Base-by-base conservation (phyloP, 2,113 vertebrate species). In the Mobula hypostoma region DNA sequence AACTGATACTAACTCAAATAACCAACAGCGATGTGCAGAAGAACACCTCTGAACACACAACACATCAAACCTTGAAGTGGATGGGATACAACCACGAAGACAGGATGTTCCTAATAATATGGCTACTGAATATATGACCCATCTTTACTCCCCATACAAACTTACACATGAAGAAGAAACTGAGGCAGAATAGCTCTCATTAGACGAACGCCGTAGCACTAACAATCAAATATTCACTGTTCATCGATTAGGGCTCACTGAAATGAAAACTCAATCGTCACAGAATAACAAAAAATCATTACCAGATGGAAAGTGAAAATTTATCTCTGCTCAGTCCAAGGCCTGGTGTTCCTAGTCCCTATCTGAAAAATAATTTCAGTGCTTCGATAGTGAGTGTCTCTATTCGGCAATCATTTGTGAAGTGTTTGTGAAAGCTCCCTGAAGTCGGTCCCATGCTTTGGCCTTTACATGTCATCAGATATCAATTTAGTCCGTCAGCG, bases 371-470 rank as follows among this genome's bases (percentile, higher is more conserved):
- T 0, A 94, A 94, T 95, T 94, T 61, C 95, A 95, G 74, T 95
- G 95, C 94, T 94, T 95, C 91, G 32, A 61, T 14, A 94, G 15
- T 0, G 0, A 96, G 72, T 95, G 95, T 94, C 83, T 94, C 61
- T 94, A 94, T 40, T 95, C 94, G 74, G 94, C 94, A 95, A 95
- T 95, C 95, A 95, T 95, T 95, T 95, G 95, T 95, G 95, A 95
- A 95, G 94, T 94, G 94, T 96, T 96, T 96, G 96, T 96, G 96
- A 96, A 96, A 96, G 95, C 94, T 95, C 95, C 94, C 95, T 94
- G 94, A 90, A 94, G 95, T 94, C 94, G 95, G 94, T 94, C 72
- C 72, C 58, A 79, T 94, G 94, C 95, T 91, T 88, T 95, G 95
- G 95, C 95, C 95, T 95, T 96, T 96, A 96, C 94, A 95, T 95